These are phyloP conservation scores for Eutrigla gurnardus DNA, from an alignment of 2,797 vertebrate species.

Conservation along the genomic window DNA sequence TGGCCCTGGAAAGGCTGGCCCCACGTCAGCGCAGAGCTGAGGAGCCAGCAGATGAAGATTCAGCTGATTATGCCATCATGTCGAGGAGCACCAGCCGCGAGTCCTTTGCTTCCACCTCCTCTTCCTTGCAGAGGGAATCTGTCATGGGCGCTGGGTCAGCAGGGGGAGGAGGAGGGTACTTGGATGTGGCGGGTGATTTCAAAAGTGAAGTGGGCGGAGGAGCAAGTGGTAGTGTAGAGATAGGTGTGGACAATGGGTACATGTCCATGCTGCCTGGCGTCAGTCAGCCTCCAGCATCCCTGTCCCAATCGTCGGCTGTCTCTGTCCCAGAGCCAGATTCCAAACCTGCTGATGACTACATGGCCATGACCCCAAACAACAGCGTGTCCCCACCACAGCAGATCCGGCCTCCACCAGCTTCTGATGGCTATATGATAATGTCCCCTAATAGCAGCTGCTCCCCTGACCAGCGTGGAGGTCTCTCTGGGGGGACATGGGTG, in stretches of 20 bases:
- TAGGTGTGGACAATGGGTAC: conserved; percentile 83
- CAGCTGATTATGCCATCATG: conserved; percentile 87
- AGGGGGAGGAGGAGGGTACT: conserved; percentile 72
- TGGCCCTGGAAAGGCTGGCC: conserved; percentile 81
- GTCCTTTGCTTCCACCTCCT: conserved; percentile 74
- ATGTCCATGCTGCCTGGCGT: conserved; percentile 88
- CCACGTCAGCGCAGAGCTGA: conserved; percentile 73
- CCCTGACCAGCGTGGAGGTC: conserved; percentile 78
- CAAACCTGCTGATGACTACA: conserved; percentile 84
- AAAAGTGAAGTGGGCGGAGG: conserved; percentile 69
- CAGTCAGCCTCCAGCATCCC: conserved; percentile 75
- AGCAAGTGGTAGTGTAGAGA: conserved; percentile 44
- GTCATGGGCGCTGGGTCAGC: conserved; percentile 51
- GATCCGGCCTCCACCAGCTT: conserved; percentile 73
- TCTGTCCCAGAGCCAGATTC: conserved; percentile 78
- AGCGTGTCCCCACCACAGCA: conserved; percentile 86
- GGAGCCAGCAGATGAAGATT: conserved; percentile 80
- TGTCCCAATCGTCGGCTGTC: conserved; percentile 77
- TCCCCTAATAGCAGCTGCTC: conserved; percentile 86
- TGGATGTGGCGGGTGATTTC: conserved; percentile 80
- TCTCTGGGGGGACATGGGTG: conserved; percentile 76
- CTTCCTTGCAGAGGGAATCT: conserved; percentile 67
- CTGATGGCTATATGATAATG: conserved; percentile 89
- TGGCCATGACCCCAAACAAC: conserved; percentile 86
- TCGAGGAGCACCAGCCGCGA: conserved; percentile 82